phyloP scores from a whole-genome alignment of 2,113 vertebrate species.

The Microcebus tavaratra region DNA sequence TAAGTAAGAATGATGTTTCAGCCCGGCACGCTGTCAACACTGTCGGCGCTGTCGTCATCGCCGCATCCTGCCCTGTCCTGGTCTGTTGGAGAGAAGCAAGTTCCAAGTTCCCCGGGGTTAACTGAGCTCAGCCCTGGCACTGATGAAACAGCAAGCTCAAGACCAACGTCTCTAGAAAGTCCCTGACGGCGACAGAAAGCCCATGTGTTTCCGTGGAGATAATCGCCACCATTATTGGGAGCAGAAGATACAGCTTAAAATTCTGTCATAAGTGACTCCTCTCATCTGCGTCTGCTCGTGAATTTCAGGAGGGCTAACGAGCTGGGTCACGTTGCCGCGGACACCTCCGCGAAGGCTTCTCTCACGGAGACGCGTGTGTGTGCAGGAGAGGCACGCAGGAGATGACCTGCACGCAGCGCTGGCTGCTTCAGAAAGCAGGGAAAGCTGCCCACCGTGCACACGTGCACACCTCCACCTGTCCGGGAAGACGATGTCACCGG shows the following conservation, averaged over 20 bases:
- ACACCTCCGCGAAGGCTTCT: not conserved
- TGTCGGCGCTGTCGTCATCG: fast-evolving
- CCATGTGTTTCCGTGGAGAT: not conserved
- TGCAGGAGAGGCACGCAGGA: not conserved
- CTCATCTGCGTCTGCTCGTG: not conserved
- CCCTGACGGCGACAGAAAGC: not conserved
- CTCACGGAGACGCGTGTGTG: not conserved
- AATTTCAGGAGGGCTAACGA: not conserved
- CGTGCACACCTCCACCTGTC: not conserved
- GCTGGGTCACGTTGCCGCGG: not conserved
- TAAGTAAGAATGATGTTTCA: not conserved
- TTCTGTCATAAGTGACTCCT: not conserved
- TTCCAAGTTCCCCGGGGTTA: not conserved
- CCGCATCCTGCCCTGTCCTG: not conserved
- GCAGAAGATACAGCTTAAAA: not conserved
- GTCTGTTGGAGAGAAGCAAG: not conserved
- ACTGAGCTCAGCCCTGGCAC: fast-evolving
- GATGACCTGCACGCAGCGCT: fast-evolving
- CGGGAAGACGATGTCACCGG: fast-evolving
- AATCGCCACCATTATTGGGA: not conserved
- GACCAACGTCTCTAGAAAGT: not conserved
- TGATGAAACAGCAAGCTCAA: fast-evolving
- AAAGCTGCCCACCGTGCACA: not conserved
- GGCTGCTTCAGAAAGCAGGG: not conserved
- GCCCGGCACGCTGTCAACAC: fast-evolving